Evolutionary conservation across 2,113 vertebrate species (phyloP), one percentile per base, ranked within the genome.

Genomic region (Ictidomys tridecemlineatus): DNA sequence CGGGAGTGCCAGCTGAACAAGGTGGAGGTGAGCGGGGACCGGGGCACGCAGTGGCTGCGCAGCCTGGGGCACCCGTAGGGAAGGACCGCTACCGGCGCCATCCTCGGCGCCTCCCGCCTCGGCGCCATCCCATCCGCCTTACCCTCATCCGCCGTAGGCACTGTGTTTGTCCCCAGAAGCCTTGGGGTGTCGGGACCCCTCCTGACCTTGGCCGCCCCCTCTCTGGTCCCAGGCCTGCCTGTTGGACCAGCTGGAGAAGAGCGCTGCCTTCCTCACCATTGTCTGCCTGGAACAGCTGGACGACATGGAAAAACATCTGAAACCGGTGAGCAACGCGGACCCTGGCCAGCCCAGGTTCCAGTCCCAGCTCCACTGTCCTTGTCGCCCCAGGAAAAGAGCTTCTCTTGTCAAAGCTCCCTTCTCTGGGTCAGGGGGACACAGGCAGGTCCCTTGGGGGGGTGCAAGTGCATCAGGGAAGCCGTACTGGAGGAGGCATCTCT

Each of bases 1-100:
- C 89, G 92, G 3, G 99, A 99, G 92, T 99, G 99, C 94, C 77
- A 97, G 24, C 99, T 99, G n/a, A 99, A 99, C 99, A 99, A 99
- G 99, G 98, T 99, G 2, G 99, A 99, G 99, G 99, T 99, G 95
- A 97, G 88, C 12, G 0, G 14, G 4, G 30, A 11, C 4, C 22
- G 8, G 69, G 53, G 10, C 48, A 2, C 48, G 11, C 45, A 45
- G 45, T 45, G 45, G 45, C 45, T 45, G 45, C 45, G 45, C 7
- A 45, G 45, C 45, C 45, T 45, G 45, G 45, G 45, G 45, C 45
- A 8, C 45, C 45, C 45, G 1, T 45, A 45, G 45, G 45, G 45
- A 45, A 45, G 7, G 45, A 45, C 7, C 1, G 7, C 45, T 45
- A 8, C 45, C 8, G 45, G 45, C 77, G 39, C 48, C 24, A 11